phyloP scores from a whole-genome alignment of 2,113 vertebrate genomes.

The Octodon degus region DNA sequence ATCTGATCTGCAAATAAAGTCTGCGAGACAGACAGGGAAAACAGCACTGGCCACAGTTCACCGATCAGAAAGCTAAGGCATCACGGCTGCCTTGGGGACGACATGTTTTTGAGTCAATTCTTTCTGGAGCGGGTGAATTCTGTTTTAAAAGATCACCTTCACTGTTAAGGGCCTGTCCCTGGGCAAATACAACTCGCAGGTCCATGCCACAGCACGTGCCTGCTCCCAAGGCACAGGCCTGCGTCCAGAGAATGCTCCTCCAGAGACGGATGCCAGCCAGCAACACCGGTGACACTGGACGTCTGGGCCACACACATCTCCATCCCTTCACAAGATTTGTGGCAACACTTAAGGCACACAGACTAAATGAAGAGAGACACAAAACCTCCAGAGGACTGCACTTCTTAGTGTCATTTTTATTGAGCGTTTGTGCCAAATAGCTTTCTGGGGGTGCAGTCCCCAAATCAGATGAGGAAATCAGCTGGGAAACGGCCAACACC shows the following conservation, averaged over 20 bases:
- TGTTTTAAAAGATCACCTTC: neutral
- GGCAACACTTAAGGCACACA: neutral
- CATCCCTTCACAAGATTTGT: neutral
- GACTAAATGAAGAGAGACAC: neutral
- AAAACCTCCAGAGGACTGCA: neutral
- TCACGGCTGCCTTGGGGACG: neutral
- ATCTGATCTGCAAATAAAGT: neutral
- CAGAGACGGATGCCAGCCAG: neutral
- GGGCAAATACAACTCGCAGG: neutral
- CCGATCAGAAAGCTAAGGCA: neutral
- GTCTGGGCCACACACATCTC: neutral
- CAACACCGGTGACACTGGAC: neutral
- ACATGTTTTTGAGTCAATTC: neutral
- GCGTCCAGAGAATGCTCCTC: neutral
- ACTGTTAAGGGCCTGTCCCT: neutral
- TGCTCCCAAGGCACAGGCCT: neutral
- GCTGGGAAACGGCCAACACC: neutral
- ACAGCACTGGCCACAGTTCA: neutral
- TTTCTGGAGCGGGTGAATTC: neutral
- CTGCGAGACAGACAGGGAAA: neutral
- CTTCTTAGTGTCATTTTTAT: constrained; percentile 13
- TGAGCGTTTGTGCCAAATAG: neutral
- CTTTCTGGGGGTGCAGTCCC: neutral
- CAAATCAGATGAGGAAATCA: constrained; percentile 49
- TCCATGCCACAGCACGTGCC: neutral